Evolutionary conservation across 2,888 invertebrate genomes (phyloP), one percentile per base, ranked within the genome.

Genomic region (Chalcosyrphus nemorum): DNA sequence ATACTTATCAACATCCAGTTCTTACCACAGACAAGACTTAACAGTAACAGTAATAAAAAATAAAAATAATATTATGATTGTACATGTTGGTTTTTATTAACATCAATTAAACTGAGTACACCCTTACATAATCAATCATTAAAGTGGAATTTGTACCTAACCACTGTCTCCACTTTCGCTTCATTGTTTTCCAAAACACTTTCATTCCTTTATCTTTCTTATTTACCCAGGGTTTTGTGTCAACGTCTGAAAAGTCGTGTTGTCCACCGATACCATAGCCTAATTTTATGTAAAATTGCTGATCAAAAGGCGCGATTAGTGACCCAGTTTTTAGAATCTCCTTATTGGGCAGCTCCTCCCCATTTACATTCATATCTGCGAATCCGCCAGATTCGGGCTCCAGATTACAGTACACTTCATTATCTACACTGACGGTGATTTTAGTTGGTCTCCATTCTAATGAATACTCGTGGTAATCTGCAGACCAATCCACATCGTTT

Each of bases 231-330:
- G 97, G 97, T 89, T 97, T 97, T 0, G 50, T 19, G 1, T 70
- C 70, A 4, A 71, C 68, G 45, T 96, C 95, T 0, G 94, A 92
- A 89, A 96, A 97, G 88, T 94, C 94, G 66, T 94, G 93, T 2
- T 94, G 91, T 0, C 97, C 97, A 0, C 96, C 97, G 45, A 96
- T 95, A 38, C 95, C 95, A 11, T 97, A 92, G 0, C 96, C 97
- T 61, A 97, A 88, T 0, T 95, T 93, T 21, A 97, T 95, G 94
- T 96, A 92, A 75, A 91, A 92, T 92, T 96, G 93, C 89, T 95
- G 93, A 90, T 97, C 96, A 87, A 96, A 96, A 0, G 97, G 97
- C 0, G 96, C 95, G 91, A 95, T 93, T 0, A 86, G 87, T 0
- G 87, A 87, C 24, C 90, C 89, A 9, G 71, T 80, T 45, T 86